These are phyloP conservation scores for Microchirus variegatus DNA, from an alignment of 2,797 vertebrate genomes.

Conservation along the genomic window DNA sequence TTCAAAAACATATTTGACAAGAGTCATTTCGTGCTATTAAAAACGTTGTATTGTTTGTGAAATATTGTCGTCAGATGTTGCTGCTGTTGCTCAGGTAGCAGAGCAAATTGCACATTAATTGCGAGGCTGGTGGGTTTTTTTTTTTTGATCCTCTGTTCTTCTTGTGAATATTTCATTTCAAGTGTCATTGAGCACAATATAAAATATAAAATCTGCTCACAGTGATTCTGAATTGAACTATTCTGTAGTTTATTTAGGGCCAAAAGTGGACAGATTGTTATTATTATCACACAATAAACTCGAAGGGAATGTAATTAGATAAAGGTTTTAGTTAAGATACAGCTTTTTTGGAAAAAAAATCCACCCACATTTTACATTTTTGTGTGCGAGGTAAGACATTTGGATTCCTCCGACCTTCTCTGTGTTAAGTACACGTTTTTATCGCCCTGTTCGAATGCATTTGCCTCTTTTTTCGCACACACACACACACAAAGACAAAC, in stretches of 20 bases:
- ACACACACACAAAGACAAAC: constrained; percentile 40
- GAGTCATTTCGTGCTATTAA: too few species aligned
- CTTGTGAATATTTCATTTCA: background rate
- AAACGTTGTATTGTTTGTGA: too few species aligned
- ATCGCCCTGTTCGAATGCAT: constrained; percentile 40
- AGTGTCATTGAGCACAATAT: background rate
- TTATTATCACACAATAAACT: too few species aligned
- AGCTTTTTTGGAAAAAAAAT: constrained; percentile 22
- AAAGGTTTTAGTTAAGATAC: constrained; percentile 14
- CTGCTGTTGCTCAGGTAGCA: too few species aligned
- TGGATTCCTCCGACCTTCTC: constrained; percentile 11
- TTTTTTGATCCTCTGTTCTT: background rate
- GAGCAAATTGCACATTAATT: background rate
- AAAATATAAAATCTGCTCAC: too few species aligned
- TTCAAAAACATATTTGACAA: too few species aligned
- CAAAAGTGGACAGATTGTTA: too few species aligned
- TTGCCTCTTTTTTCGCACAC: constrained; percentile 26
- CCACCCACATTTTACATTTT: constrained; percentile 47
- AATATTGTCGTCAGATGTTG: too few species aligned
- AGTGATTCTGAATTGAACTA: too few species aligned
- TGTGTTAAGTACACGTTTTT: constrained; percentile 1
- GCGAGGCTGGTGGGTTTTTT: background rate
- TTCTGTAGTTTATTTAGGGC: too few species aligned
- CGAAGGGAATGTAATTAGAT: too few species aligned
- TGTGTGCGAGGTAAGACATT: constrained; percentile 2